A percentile compares a stretch with the other conserved stretches of the same genome.
These are phyloP conservation scores for Napeogenes sylphis DNA, from an alignment of 2,888 invertebrate genomes.

Conservation along the genomic window DNA sequence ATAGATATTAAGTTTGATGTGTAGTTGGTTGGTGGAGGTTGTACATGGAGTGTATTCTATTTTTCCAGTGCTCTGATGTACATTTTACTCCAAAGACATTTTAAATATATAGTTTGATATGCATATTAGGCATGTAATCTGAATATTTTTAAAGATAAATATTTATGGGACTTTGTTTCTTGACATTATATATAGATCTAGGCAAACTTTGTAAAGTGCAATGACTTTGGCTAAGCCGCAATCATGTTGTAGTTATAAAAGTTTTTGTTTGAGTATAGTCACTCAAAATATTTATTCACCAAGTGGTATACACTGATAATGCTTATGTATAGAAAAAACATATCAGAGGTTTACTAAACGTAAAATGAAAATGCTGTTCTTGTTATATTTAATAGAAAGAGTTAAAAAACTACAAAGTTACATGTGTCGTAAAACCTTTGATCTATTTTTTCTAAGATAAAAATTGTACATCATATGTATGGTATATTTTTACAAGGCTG, in stretches of 20 bases:
- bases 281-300: conserved; percentile 58
- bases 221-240: conserved; percentile 71
- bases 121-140: conserved; percentile 44
- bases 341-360: not conserved
- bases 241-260: conserved; percentile 59
- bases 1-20: conserved; percentile 46
- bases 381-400: not conserved
- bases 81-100: conserved; percentile 57
- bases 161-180: conserved; percentile 46
- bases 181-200: conserved; percentile 42
- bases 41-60: conserved; percentile 43
- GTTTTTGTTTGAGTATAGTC: conserved; percentile 51
- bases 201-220: conserved; percentile 62
- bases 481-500: conserved; percentile 2
- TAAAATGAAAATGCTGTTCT: conserved; percentile 1
- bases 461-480: conserved; percentile 11
- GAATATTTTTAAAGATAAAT: conserved; percentile 49
- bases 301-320: conserved; percentile 66
- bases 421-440: conserved; percentile 16
- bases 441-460: conserved; percentile 6
- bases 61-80: conserved; percentile 51
- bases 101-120: conserved; percentile 37
- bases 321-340: conserved; percentile 38
- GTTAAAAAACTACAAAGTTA: conserved; percentile 42
- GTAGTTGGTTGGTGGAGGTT: conserved; percentile 50